Conservation (phyloP, 2,888 invertebrate species). For the Noctua janthe region DNA sequence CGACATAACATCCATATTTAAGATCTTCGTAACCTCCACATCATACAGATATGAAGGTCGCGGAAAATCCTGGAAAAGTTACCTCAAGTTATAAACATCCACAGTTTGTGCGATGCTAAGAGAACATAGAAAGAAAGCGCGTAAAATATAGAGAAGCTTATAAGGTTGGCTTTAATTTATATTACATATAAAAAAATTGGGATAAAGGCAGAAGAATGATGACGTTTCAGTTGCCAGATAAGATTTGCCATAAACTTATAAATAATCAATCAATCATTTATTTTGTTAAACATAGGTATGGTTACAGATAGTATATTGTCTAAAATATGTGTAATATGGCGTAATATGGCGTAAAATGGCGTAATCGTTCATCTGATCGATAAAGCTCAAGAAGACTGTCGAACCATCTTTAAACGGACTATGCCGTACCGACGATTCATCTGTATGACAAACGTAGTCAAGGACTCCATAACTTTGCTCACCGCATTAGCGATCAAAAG, state of each 20-base stretch:
- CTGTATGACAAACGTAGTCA: conserved; percentile 2
- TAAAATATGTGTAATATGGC: no score
- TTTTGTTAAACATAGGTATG: no score
- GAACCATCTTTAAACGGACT: not conserved
- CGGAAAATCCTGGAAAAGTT: conserved; percentile 22
- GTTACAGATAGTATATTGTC: no score
- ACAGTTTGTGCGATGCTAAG: not conserved
- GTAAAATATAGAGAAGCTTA: conserved; percentile 4
- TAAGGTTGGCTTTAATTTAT: not conserved
- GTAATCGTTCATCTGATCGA: not conserved
- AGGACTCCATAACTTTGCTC: conserved; percentile 12
- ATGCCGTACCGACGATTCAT: not conserved
- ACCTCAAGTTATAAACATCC: conserved; percentile 21
- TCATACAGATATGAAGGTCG: conserved; percentile 16
- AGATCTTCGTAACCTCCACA: conserved; percentile 23
- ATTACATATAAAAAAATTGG: not conserved
- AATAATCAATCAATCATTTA: no score
- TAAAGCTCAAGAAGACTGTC: not conserved
- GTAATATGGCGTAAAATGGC: no score
- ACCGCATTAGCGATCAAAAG: conserved; percentile 23
- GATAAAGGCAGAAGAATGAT: not conserved
- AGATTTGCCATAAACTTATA: not conserved
- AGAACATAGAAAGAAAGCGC: not conserved
- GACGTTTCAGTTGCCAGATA: not conserved
- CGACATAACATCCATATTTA: conserved; percentile 48